A percentile compares a stretch with the other conserved stretches of the same genome.
These are phyloP conservation scores for Chloroclysta siterata DNA, from an alignment of 2,888 invertebrate species.

Conservation along the genomic window DNA sequence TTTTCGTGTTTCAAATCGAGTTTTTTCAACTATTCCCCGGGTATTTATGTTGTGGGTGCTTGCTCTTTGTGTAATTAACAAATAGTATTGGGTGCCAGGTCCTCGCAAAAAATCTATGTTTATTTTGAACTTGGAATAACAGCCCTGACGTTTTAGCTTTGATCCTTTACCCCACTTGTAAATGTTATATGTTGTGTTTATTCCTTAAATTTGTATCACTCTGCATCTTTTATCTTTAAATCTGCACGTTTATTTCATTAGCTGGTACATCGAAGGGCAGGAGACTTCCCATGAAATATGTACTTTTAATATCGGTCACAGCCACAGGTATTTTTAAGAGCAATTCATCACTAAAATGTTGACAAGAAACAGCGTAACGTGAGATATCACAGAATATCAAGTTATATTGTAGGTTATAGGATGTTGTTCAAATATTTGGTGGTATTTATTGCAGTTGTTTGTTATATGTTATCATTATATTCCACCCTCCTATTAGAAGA, in stretches of 20 bases:
- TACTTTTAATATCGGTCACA: too few species aligned
- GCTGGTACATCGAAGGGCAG: too few species aligned
- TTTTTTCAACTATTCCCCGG: slow-evolving; percentile 50
- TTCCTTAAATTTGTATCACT: background rate
- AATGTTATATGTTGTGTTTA: slow-evolving; percentile 1
- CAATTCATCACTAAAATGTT: background rate
- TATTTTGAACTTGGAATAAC: slow-evolving; percentile 18
- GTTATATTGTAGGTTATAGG: background rate
- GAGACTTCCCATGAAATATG: too few species aligned
- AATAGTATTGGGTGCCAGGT: slow-evolving; percentile 24
- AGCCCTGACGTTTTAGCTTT: slow-evolving; percentile 8
- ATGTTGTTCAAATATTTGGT: slow-evolving; percentile 5
- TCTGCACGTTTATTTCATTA: too few species aligned
- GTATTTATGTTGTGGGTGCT: slow-evolving; percentile 42
- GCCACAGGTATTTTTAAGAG: background rate
- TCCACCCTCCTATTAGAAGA: background rate
- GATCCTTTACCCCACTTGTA: slow-evolving; percentile 8
- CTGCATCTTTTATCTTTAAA: too few species aligned
- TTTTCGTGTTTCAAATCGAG: slow-evolving; percentile 45
- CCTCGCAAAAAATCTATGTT: slow-evolving; percentile 9
- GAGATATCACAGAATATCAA: background rate
- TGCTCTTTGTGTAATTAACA: slow-evolving; percentile 41
- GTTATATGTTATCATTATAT: slow-evolving; percentile 4
- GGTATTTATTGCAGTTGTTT: slow-evolving; percentile 2
- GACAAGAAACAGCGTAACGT: background rate